Evolutionary conservation across 2,888 invertebrate genomes (phyloP).

Genomic region (Malthinus seriepunctatus): DNA sequence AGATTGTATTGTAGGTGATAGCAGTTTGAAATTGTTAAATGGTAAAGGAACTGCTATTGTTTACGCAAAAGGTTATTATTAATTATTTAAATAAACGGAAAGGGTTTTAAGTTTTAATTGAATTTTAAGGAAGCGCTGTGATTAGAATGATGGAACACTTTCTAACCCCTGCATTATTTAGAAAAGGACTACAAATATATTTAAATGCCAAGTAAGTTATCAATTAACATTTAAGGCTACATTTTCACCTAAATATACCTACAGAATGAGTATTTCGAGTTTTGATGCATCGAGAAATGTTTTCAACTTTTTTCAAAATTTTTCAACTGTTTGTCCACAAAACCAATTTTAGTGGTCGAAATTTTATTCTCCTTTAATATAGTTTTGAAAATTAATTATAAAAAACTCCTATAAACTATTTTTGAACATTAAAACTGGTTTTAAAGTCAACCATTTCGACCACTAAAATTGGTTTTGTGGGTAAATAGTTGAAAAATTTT

Average conservation of each 20-base stretch:
- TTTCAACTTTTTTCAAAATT: too few species aligned
- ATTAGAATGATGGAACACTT: conserved; percentile 8
- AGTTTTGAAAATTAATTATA: too few species aligned
- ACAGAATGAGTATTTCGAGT: not conserved
- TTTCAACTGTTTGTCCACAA: too few species aligned
- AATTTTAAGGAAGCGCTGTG: not conserved
- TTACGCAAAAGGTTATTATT: conserved; percentile 4
- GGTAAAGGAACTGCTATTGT: not conserved
- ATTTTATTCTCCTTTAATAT: too few species aligned
- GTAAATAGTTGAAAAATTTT: too few species aligned
- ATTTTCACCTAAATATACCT: not conserved
- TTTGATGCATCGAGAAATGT: too few species aligned
- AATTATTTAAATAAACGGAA: not conserved
- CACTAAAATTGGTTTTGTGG: too few species aligned
- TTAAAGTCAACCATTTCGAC: too few species aligned
- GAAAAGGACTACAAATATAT: conserved; percentile 7
- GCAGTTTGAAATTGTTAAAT: not conserved
- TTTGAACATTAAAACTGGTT: too few species aligned
- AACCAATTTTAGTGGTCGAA: too few species aligned
- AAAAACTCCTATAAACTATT: too few species aligned
- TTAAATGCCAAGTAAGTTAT: not conserved
- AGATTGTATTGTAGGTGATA: not conserved
- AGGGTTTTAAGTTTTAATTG: not conserved
- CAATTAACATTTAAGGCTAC: too few species aligned
- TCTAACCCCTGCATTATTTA: conserved; percentile 7